phyloP scores from a whole-genome alignment of 2,113 vertebrate genomes.

The Aythya baeri region DNA sequence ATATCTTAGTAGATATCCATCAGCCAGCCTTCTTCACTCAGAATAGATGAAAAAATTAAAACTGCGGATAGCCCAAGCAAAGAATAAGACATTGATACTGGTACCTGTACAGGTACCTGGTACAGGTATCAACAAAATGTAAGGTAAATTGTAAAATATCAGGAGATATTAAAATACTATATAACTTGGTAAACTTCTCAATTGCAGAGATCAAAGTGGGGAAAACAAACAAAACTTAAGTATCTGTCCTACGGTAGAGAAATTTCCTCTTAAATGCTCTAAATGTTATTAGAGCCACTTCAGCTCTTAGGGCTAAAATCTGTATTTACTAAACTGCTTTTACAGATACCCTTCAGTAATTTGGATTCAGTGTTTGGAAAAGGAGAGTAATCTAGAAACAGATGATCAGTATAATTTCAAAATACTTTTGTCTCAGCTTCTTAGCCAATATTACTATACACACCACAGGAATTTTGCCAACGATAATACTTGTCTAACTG shows the following conservation, averaged over 20 bases:
- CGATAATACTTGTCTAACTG: not conserved
- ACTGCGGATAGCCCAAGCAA: not conserved
- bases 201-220: not conserved
- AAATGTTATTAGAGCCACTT: not conserved
- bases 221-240: not conserved
- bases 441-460: not conserved
- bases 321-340: not conserved
- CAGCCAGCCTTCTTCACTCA: not conserved
- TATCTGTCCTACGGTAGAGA: not conserved
- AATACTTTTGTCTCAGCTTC: not conserved
- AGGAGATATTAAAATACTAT: not conserved
- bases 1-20: not conserved
- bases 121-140: not conserved
- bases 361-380: not conserved
- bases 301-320: not conserved
- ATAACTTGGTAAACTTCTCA: not conserved
- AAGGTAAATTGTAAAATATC: not conserved
- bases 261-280: not conserved
- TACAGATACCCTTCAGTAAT: not conserved
- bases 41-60: not conserved
- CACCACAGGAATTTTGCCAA: not conserved
- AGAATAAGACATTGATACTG: not conserved
- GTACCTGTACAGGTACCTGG: not conserved
- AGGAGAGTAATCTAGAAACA: not conserved
- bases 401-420: not conserved